A percentile compares a stretch with the other conserved stretches of the same genome.
phyloP scores from a whole-genome alignment of 2,888 invertebrate genomes.

The Dasysyrphus albostriatus region DNA sequence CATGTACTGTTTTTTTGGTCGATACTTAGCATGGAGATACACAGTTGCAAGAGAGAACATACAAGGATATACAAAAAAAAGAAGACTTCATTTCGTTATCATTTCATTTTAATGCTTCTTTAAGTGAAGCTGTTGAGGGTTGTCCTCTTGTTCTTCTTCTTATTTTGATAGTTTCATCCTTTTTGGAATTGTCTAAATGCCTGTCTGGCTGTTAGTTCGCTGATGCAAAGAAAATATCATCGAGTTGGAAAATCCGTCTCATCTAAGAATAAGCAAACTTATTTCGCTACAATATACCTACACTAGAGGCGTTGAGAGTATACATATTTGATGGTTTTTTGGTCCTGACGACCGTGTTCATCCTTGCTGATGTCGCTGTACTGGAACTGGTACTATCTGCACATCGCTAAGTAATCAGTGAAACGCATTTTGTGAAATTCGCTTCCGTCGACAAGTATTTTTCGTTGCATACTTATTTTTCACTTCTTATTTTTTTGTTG shows the following conservation, averaged over 20 bases:
- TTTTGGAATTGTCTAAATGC: slow-evolving; percentile 16
- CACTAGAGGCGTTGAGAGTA: slow-evolving; percentile 42
- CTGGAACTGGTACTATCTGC: slow-evolving; percentile 3
- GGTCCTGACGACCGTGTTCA: not conserved
- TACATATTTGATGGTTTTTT: slow-evolving; percentile 47
- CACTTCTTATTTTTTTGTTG: slow-evolving; percentile 13
- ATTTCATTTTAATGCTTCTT: slow-evolving; percentile 73
- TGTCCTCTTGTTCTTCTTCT: slow-evolving; percentile 21
- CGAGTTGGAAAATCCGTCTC: not conserved
- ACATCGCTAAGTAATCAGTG: slow-evolving; percentile 67
- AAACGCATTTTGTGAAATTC: slow-evolving; percentile 72
- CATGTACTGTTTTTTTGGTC: not conserved
- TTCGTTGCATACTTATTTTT: not conserved
- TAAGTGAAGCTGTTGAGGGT: slow-evolving; percentile 67
- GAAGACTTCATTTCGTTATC: slow-evolving; percentile 73
- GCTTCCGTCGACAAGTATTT: slow-evolving; percentile 53
- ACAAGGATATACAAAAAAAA: slow-evolving; percentile 47
- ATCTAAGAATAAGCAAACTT: slow-evolving; percentile 25
- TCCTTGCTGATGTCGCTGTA: not conserved
- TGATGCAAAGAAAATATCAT: not conserved
- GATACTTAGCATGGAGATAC: not conserved
- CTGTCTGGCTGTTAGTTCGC: slow-evolving; percentile 1
- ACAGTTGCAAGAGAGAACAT: slow-evolving; percentile 14
- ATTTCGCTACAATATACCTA: not conserved
- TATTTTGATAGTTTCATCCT: slow-evolving; percentile 2